A percentile compares a stretch with the other conserved stretches of the same genome.
These are phyloP conservation scores for Todiramphus saurophagus DNA, from an alignment of 2,113 vertebrate genomes.

Conservation along the genomic window DNA sequence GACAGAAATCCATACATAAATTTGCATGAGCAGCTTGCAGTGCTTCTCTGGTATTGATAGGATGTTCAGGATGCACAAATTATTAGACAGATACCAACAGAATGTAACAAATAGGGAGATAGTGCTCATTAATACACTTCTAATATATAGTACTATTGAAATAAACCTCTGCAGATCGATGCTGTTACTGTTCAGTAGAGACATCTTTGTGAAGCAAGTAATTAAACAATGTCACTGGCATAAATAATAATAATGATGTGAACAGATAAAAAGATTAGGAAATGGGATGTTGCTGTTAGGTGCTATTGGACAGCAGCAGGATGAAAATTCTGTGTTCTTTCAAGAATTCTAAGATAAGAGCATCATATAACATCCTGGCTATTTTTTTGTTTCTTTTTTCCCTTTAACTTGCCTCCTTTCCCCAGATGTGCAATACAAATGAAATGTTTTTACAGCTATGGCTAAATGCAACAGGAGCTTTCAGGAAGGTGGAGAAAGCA, in stretches of 20 bases:
- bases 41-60: not conserved
- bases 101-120: not conserved
- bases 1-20: not conserved
- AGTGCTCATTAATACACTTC: slow-evolving; percentile 11
- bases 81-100: not conserved
- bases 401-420: not conserved
- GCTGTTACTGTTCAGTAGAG: not conserved
- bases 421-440: not conserved
- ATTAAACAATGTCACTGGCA: not conserved
- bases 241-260: not conserved
- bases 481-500: not conserved
- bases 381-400: not conserved
- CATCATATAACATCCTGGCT: not conserved
- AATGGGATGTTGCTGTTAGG: not conserved
- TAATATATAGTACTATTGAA: not conserved
- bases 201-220: not conserved
- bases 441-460: not conserved
- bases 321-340: not conserved
- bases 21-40: not conserved
- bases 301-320: not conserved
- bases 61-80: not conserved
- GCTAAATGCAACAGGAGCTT: not conserved
- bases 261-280: not conserved
- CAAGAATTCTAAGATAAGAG: not conserved
- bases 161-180: slow-evolving; percentile 3